Evolutionary conservation across 2,888 invertebrate species (phyloP).

Genomic region (Amblyjoppa proteus): DNA sequence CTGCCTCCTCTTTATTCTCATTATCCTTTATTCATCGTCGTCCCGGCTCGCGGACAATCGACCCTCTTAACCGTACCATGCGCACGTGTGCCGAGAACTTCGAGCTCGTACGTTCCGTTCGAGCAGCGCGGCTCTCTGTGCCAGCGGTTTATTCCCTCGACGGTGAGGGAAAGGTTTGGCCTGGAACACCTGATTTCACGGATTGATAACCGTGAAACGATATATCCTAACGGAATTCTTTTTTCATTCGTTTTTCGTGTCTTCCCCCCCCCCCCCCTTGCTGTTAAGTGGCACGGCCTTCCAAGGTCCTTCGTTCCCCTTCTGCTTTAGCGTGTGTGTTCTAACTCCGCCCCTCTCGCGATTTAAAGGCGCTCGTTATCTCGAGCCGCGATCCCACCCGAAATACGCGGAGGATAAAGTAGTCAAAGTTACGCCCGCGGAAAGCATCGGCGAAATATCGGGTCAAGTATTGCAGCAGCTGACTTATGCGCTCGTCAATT

Average conservation of each 20-base stretch:
- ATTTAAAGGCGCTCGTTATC: not conserved
- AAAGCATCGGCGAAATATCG: no score
- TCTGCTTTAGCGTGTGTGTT: constrained; percentile 1
- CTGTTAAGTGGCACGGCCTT: constrained; percentile 41
- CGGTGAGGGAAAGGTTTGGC: constrained; percentile 34
- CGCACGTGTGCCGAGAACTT: not conserved
- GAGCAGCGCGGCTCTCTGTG: not conserved
- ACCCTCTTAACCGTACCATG: not conserved
- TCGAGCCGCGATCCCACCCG: not conserved
- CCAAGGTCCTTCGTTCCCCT: constrained; percentile 44
- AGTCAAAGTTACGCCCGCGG: not conserved
- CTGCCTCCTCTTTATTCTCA: not conserved
- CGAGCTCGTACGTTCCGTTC: constrained; percentile 22
- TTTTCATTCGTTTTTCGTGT: constrained; percentile 2
- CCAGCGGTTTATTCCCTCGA: not conserved
- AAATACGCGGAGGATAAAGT: not conserved
- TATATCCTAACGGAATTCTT: constrained; percentile 46
- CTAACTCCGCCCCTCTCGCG: not conserved
- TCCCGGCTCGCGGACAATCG: constrained; percentile 22
- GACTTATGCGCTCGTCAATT: no score
- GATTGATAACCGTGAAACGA: constrained; percentile 58
- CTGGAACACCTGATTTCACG: constrained; percentile 42
- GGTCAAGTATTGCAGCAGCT: no score
- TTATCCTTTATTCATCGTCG: not conserved
- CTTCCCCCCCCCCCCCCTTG: constrained; percentile 1